A percentile compares a stretch with the other conserved stretches of the same genome.
Evolutionary conservation across 2,113 vertebrate genomes (phyloP).

Genomic region (Catagonus wagneri): DNA sequence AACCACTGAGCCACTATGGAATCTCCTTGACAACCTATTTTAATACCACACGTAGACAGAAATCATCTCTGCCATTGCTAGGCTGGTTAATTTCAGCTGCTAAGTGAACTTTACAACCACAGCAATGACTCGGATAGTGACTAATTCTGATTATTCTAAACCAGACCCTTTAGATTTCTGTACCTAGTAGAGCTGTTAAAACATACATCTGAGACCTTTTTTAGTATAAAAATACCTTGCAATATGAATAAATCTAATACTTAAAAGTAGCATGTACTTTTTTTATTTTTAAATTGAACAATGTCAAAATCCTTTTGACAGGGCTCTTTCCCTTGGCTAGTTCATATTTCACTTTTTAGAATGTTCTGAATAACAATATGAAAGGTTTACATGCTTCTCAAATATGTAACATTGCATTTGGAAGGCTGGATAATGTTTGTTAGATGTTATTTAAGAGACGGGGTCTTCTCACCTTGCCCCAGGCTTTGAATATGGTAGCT

Average conservation of each 20-base stretch:
- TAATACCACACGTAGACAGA: conserved; percentile 72
- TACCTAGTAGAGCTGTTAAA: conserved; percentile 41
- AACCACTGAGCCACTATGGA: too few species aligned
- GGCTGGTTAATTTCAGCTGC: conserved; percentile 75
- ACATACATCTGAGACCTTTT: not conserved
- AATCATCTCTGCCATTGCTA: conserved; percentile 61
- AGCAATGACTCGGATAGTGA: conserved; percentile 60
- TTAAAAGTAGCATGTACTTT: not conserved
- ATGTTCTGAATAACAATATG: not conserved
- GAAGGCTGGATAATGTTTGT: not conserved
- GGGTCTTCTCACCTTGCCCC: not conserved
- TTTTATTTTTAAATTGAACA: not conserved
- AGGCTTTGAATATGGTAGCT: not conserved
- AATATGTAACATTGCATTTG: not conserved
- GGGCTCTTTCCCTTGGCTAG: not conserved
- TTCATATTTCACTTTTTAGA: not conserved
- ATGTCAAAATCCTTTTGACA: conserved; percentile 7
- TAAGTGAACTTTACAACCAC: conserved; percentile 68
- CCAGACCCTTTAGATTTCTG: conserved; percentile 44
- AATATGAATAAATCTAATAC: conserved; percentile 30
- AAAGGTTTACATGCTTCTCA: not conserved
- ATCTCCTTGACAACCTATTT: conserved; percentile 74
- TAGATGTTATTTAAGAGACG: not conserved
- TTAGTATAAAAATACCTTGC: not conserved
- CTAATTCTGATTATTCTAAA: conserved; percentile 72